Percentiles rank a stretch among this genome's conserved stretches.
phyloP scores from a whole-genome alignment of 92 coral and sea anemone species.

The Porites rus region DNA sequence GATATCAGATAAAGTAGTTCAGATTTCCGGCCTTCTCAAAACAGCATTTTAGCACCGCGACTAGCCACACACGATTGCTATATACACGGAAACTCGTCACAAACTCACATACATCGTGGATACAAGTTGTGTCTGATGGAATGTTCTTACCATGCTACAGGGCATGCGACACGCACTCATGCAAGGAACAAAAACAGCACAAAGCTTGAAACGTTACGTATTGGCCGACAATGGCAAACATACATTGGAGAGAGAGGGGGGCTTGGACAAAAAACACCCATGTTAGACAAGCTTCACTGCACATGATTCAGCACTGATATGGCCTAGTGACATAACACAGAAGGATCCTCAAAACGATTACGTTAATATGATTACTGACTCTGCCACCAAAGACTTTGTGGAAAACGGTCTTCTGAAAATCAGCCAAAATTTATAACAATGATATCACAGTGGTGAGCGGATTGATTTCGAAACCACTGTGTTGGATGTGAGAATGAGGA shows the following conservation, averaged over 20 bases:
- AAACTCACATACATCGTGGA: not conserved
- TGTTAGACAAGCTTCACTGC: not conserved
- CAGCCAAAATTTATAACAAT: too few species aligned
- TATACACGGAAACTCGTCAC: not conserved
- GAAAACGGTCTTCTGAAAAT: too few species aligned
- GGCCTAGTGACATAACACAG: too few species aligned
- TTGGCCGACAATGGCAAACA: not conserved
- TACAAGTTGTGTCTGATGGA: not conserved
- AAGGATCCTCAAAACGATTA: too few species aligned
- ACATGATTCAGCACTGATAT: too few species aligned
- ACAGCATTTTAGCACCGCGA: not conserved
- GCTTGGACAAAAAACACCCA: not conserved
- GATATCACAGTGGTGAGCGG: not conserved
- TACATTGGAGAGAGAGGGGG: not conserved
- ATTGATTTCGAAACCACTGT: not conserved
- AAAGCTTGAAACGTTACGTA: too few species aligned
- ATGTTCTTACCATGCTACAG: not conserved
- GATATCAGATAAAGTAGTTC: not conserved
- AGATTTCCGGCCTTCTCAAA: not conserved
- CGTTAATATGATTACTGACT: not conserved
- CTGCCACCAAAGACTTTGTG: not conserved
- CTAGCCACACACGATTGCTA: not conserved
- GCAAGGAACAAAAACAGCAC: too few species aligned
- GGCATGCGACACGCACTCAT: too few species aligned
- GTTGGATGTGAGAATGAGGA: conserved; percentile 12